A percentile compares a stretch with the other conserved stretches of the same genome.
Conservation (phyloP, 2,888 invertebrate species). For the Crossocerus cetratus region DNA sequence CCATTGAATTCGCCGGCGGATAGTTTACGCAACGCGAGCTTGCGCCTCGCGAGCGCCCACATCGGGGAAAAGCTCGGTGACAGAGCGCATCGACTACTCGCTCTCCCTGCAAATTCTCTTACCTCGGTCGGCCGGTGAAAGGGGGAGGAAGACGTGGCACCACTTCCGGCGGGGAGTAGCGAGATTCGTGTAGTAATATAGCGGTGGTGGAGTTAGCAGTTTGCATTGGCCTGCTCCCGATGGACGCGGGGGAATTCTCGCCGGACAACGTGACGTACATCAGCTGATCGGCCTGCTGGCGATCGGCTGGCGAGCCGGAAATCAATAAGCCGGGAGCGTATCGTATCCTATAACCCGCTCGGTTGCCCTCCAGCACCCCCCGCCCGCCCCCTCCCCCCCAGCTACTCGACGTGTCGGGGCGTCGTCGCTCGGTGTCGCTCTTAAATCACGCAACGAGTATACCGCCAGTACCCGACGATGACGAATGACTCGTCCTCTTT, state of each 20-base stretch:
- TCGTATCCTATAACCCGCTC: not conserved
- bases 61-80: no score
- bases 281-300: not conserved
- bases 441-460: not conserved
- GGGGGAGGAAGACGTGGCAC: not conserved
- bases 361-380: not conserved
- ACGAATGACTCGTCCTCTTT: not conserved
- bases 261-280: not conserved
- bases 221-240: not conserved
- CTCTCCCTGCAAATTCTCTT: not conserved
- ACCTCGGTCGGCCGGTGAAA: not conserved
- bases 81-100: not conserved
- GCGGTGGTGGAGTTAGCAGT: not conserved
- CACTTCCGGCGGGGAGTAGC: not conserved
- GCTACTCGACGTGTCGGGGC: not conserved
- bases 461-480: no score
- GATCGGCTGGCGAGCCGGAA: not conserved
- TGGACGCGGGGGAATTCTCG: no score
- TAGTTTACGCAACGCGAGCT: conserved; percentile 13
- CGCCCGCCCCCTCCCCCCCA: not conserved
- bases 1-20: conserved; percentile 1
- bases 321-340: conserved; percentile 4
- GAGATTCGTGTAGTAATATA: not conserved
- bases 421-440: not conserved
- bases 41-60: not conserved